These are phyloP conservation scores for Tribolium freemani DNA, from an alignment of 2,888 invertebrate species.

Conservation along the genomic window DNA sequence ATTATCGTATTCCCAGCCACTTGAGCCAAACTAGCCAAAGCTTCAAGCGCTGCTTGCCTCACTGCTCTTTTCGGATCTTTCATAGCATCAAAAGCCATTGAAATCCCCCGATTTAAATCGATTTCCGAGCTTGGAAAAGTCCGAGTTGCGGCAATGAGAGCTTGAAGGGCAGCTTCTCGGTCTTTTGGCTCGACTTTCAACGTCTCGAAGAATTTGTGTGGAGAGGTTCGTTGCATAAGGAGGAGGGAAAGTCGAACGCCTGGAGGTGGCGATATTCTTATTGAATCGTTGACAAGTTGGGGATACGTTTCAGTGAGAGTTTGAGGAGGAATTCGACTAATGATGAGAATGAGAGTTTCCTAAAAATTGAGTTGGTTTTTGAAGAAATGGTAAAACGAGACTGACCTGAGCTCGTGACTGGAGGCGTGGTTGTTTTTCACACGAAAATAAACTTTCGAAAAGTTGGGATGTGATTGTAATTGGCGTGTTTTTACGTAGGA, in stretches of 20 bases:
- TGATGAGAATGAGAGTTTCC: conserved; percentile 57
- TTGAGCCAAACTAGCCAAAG: conserved; percentile 83
- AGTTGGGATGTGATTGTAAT: conserved; percentile 73
- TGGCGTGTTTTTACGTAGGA: conserved; percentile 69
- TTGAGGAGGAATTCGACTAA: conserved; percentile 52
- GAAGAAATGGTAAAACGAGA: neutral
- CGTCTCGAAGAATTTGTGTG: conserved; percentile 57
- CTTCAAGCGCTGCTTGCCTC: conserved; percentile 84
- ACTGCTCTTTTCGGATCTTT: conserved; percentile 79
- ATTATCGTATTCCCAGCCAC: conserved; percentile 76
- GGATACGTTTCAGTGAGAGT: conserved; percentile 65
- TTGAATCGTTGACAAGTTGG: conserved; percentile 67
- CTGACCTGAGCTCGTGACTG: conserved; percentile 57
- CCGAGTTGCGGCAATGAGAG: conserved; percentile 82
- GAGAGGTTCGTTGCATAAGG: conserved; percentile 70
- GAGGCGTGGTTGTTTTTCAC: conserved; percentile 71
- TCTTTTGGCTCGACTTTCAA: conserved; percentile 59
- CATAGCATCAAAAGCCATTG: conserved; percentile 61
- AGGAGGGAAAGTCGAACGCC: conserved; percentile 70
- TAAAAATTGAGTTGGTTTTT: conserved; percentile 32
- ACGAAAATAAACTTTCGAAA: conserved; percentile 75
- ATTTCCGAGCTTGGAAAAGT: conserved; percentile 85
- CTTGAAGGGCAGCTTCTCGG: conserved; percentile 79
- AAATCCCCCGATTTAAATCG: conserved; percentile 68
- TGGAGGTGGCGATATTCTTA: conserved; percentile 69